A percentile compares a stretch with the other conserved stretches of the same genome.
Evolutionary conservation across 2,113 vertebrate species (phyloP).

Genomic region (Sylvilagus bachmani): DNA sequence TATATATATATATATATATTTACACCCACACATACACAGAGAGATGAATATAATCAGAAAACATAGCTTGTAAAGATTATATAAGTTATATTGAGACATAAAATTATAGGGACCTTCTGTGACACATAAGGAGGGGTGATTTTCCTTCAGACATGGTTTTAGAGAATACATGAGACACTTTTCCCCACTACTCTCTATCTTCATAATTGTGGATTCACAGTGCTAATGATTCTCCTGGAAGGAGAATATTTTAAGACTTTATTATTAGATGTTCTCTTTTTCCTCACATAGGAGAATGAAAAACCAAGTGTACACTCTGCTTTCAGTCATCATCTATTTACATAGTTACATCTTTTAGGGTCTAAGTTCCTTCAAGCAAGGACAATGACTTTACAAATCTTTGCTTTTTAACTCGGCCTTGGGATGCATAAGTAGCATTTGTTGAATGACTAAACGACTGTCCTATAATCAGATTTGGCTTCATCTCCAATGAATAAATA

Average conservation of each 20-base stretch:
- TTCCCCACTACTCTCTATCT: fast-evolving
- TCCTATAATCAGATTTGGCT: neutral
- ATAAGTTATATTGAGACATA: neutral
- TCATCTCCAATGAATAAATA: neutral
- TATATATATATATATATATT: too few relatives aligned
- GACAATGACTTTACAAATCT: neutral
- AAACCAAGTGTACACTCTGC: neutral
- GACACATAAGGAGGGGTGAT: neutral
- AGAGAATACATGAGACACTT: neutral
- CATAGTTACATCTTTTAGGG: neutral
- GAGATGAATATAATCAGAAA: neutral
- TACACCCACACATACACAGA: neutral
- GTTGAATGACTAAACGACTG: neutral
- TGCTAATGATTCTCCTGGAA: neutral
- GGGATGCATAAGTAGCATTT: neutral
- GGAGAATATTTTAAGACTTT: neutral
- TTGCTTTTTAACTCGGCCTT: neutral
- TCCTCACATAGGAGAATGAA: neutral
- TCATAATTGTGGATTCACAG: neutral
- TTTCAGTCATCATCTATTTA: neutral
- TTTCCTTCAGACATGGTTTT: neutral
- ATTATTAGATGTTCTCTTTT: neutral
- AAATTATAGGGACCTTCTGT: neutral
- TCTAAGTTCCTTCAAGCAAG: neutral
- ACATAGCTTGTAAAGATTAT: neutral